These are phyloP conservation scores for Hippocampus comes DNA, from an alignment of 2,113 vertebrate genomes.

Conservation along the genomic window DNA sequence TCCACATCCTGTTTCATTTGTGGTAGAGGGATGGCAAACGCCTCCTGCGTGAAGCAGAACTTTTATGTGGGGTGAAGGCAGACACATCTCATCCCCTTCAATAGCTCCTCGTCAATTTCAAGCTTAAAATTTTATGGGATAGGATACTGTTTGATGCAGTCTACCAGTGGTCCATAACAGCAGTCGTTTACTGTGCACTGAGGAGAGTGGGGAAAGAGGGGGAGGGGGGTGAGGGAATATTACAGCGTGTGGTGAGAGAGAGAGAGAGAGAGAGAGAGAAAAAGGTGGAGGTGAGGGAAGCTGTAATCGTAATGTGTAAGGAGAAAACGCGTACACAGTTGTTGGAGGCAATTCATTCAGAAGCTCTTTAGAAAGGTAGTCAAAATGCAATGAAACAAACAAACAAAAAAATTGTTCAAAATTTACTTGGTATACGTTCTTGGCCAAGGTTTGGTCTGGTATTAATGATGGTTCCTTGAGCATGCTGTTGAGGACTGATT, in stretches of 20 bases:
- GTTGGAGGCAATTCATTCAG: slow-evolving; percentile 21
- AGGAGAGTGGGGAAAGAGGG: slow-evolving; percentile 61
- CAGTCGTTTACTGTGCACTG: slow-evolving; percentile 99
- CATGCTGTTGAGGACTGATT: slow-evolving; percentile 88
- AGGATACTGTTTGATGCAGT: slow-evolving; percentile 99
- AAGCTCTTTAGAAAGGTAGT: slow-evolving; percentile 16
- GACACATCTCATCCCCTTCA: slow-evolving; percentile 85
- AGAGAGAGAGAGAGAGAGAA: slow-evolving; percentile 22
- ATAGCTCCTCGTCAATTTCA: slow-evolving; percentile 86
- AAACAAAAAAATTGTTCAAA: background rate
- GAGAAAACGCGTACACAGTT: slow-evolving; percentile 48
- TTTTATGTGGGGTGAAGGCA: slow-evolving; percentile 90
- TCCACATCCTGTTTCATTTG: slow-evolving; percentile 53
- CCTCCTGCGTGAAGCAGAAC: slow-evolving; percentile 86
- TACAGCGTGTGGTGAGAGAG: slow-evolving; percentile 43
- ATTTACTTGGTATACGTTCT: slow-evolving; percentile 91
- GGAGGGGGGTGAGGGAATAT: slow-evolving; percentile 56
- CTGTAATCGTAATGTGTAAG: slow-evolving; percentile 27
- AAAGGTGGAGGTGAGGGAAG: slow-evolving; percentile 39
- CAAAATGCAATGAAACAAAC: background rate
- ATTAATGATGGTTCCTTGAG: slow-evolving; percentile 91
- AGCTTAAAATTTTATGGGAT: slow-evolving; percentile 93
- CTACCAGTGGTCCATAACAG: slow-evolving; percentile 99
- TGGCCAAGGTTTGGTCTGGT: slow-evolving; percentile 86
- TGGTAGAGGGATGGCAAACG: slow-evolving; percentile 55